Evolutionary conservation across 2,113 vertebrate genomes (phyloP).

Genomic region (Strix aluco): DNA sequence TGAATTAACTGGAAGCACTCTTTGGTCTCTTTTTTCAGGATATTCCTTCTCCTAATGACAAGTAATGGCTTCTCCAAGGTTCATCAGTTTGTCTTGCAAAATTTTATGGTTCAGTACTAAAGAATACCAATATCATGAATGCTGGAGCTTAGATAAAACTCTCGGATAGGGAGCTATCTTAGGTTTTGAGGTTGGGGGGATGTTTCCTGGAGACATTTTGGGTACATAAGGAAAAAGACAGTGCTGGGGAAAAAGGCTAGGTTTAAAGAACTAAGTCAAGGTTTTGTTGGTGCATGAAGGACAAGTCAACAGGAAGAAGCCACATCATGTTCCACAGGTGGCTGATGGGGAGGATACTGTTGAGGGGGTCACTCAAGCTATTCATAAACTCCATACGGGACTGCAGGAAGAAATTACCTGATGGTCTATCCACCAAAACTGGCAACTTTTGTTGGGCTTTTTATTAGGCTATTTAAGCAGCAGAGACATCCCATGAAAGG

Average conservation of each 20-base stretch:
- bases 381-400: neutral
- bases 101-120: neutral
- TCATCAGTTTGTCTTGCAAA: neutral
- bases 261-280: neutral
- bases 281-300: neutral
- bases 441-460: neutral
- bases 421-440: neutral
- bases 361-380: neutral
- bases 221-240: neutral
- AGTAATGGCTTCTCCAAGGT: conserved; percentile 23
- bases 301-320: neutral
- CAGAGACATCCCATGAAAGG: neutral
- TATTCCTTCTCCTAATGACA: neutral
- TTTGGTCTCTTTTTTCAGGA: neutral
- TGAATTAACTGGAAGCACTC: neutral
- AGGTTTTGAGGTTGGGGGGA: neutral
- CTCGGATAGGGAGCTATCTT: neutral
- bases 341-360: neutral
- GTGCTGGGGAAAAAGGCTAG: neutral
- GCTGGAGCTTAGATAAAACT: neutral
- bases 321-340: fast-evolving
- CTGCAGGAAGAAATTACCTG: neutral
- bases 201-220: neutral
- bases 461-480: neutral
- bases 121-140: neutral